Percentiles rank a stretch among this genome's conserved stretches.
phyloP scores from a whole-genome alignment of 2,113 vertebrate genomes.

The Lophura nycthemera region DNA sequence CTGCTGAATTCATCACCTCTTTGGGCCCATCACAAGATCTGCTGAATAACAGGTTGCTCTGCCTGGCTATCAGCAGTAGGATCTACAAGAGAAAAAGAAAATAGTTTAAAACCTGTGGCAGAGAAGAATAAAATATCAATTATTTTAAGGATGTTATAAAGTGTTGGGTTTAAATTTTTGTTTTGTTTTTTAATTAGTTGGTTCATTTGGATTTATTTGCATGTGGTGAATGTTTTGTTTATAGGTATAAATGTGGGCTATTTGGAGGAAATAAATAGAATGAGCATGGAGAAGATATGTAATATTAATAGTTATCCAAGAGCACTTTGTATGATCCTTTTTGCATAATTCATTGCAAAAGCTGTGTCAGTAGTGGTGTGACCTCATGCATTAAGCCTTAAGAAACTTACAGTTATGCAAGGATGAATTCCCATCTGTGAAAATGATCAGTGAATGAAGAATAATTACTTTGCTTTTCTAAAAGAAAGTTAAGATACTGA shows the following conservation, averaged over 20 bases:
- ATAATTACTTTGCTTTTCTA: background rate
- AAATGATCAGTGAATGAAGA: background rate
- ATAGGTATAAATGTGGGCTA: background rate
- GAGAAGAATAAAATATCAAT: background rate
- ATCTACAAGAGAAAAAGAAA: background rate
- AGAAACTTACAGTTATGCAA: background rate
- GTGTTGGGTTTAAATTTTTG: background rate
- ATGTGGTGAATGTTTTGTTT: background rate
- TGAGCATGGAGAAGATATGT: background rate
- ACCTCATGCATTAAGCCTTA: background rate
- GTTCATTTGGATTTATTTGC: background rate
- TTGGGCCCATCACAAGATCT: background rate
- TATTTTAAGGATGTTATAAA: background rate
- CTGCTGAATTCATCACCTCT: background rate
- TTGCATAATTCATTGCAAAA: conserved; percentile 6
- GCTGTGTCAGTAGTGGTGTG: background rate
- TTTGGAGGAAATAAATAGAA: background rate
- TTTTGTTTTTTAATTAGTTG: background rate
- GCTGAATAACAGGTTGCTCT: background rate
- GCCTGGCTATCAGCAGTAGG: background rate
- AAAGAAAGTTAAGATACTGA: background rate
- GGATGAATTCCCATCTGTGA: background rate
- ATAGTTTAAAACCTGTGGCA: background rate
- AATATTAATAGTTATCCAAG: too few relatives aligned
- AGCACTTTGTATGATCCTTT: background rate